A percentile compares a stretch with the other conserved stretches of the same genome.
phyloP scores from a whole-genome alignment of 2,888 invertebrate genomes.

The Pachymerium ferrugineum region DNA sequence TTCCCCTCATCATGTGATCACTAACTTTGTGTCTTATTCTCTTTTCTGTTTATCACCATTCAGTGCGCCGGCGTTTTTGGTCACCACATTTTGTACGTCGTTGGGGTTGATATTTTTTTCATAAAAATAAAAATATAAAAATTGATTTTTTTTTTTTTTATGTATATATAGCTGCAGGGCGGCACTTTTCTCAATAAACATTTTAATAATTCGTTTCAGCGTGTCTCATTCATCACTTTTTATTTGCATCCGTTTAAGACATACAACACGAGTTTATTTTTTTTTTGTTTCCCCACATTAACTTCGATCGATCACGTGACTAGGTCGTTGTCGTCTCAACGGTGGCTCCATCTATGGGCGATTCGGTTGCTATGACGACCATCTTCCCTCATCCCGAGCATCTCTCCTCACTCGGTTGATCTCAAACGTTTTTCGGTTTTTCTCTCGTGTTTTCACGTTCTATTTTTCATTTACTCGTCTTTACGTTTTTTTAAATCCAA shows the following conservation, averaged over 20 bases:
- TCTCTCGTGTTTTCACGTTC: not conserved
- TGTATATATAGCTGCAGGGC: not conserved
- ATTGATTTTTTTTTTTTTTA: not conserved
- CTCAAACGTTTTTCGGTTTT: not conserved
- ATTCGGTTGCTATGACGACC: conserved; percentile 6
- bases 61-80: not conserved
- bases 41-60: not conserved
- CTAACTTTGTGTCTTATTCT: not conserved
- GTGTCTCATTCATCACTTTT: not conserved
- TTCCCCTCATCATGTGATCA: not conserved
- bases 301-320: conserved; percentile 11
- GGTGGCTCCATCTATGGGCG: not conserved
- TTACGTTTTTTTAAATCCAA: not conserved
- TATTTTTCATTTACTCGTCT: not conserved
- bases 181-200: not conserved
- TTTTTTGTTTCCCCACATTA: not conserved
- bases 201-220: not conserved
- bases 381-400: conserved; percentile 9
- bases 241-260: not conserved
- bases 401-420: conserved; percentile 3
- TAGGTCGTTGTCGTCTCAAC: conserved; percentile 4
- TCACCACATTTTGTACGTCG: too few species aligned
- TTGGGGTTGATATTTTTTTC: too few species aligned
- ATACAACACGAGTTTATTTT: not conserved
- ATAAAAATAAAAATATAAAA: not conserved